Base-by-base conservation (phyloP, 2,113 vertebrate genomes). In the Gymnarchus niloticus region DNA sequence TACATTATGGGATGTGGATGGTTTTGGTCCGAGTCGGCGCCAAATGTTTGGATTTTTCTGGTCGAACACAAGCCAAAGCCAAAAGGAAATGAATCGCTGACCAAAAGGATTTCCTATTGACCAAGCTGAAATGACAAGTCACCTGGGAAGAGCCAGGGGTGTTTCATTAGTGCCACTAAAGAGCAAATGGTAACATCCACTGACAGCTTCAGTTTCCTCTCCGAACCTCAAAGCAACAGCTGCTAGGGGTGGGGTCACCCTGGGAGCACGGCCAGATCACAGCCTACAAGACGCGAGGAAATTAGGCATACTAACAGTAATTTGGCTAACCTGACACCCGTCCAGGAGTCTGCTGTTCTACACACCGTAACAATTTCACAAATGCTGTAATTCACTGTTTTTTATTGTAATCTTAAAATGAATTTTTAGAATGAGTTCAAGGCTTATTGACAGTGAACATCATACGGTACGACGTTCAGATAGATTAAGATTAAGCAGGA, bases 11-110 rank as follows among this genome's bases (percentile, higher is more conserved):
- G 61, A 69, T 33, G 61, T n/a, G n/a, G n/a, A n/a, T n/a, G n/a
- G n/a, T n/a, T n/a, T n/a, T n/a, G n/a, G 52, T 54, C 52, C 21
- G 6, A 48, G 14, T 48, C 73, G 14, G 21, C 41, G 73, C 73
- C 73, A 78, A 48, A 78, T 10, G 44, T 12, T 77, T 77, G 41
- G 46, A 44, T 48, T n/a, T 33, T 21, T 12, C 76, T 78, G 49
- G 25, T 56, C 37, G 25, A 51, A 54, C 51, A 82, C 25, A 54
- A 12, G 37, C 51, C 80, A 52, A 51, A 49, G 77, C n/a, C 44
- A 21, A 51, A 81, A 81, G 77, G 77, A 81, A 25, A 81, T 81
- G 77, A 81, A 81, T 82, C 80, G 56, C 52, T 7, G n/a, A 28
- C 25, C 17, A 51, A 56, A 28, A 81, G 46, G n/a, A 49, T 81